A percentile compares a stretch with the other conserved stretches of the same genome.
Conservation (phyloP, 2,888 invertebrate species). For the Watsonalla cultraria region DNA sequence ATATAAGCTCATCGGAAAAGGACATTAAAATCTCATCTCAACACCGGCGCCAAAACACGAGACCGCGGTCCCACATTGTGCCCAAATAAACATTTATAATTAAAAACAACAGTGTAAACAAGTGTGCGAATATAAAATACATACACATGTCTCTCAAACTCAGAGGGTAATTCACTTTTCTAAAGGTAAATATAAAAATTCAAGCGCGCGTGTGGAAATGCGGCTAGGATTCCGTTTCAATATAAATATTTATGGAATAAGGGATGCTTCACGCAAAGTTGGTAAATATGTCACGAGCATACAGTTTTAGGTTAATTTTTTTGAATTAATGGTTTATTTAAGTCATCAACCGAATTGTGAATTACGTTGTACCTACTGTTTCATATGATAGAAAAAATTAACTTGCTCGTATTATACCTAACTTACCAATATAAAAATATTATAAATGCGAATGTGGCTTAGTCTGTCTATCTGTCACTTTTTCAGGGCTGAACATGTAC, state of each 20-base stretch:
- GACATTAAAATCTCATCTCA: neutral
- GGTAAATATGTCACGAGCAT: neutral
- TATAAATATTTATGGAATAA: neutral
- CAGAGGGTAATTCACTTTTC: constrained; percentile 17
- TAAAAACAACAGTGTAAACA: constrained; percentile 20
- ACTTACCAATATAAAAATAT: no score
- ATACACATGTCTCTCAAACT: constrained; percentile 8
- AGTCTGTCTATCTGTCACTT: no score
- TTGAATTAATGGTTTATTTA: no score
- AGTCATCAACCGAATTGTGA: no score
- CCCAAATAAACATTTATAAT: constrained; percentile 18
- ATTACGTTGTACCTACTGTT: no score
- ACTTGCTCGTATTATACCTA: no score
- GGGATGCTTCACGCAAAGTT: neutral
- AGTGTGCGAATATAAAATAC: constrained; percentile 8
- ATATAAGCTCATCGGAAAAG: neutral
- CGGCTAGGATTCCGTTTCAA: neutral
- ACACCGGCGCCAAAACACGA: neutral
- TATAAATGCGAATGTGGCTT: no score
- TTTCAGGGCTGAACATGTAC: no score
- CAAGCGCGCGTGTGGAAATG: neutral
- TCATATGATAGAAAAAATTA: no score
- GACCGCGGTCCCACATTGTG: neutral
- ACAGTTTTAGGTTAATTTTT: neutral
- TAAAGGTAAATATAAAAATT: constrained; percentile 12